These are phyloP conservation scores for Tachina lurida DNA, from an alignment of 2,888 invertebrate species.

Conservation along the genomic window DNA sequence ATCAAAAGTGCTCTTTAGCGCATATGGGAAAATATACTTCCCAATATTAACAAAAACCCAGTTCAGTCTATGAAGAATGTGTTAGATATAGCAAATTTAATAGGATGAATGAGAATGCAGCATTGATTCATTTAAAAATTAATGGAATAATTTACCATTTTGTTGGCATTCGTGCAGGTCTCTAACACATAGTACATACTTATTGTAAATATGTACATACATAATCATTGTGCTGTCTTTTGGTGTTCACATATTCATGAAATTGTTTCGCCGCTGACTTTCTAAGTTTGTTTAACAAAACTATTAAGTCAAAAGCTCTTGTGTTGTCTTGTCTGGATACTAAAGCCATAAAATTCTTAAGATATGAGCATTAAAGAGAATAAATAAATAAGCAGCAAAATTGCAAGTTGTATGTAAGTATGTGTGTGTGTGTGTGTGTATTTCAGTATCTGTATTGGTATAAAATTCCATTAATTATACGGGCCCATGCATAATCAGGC, in stretches of 20 bases:
- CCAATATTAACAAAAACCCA: no score
- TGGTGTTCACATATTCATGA: slow-evolving; percentile 36
- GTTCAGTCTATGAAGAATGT: no score
- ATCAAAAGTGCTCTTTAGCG: no score
- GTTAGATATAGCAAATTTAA: no score
- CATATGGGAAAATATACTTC: no score
- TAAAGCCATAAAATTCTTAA: slow-evolving; percentile 50
- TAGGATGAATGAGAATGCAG: no score
- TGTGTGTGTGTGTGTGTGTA: background rate
- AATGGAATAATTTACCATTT: no score
- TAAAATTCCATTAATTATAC: background rate
- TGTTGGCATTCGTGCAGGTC: no score
- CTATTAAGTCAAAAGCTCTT: slow-evolving; percentile 66
- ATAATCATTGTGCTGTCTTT: background rate
- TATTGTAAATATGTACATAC: background rate
- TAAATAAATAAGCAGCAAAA: slow-evolving; percentile 25
- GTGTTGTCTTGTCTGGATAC: slow-evolving; percentile 56
- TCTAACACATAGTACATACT: no score
- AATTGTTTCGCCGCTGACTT: slow-evolving; percentile 35
- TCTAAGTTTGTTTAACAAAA: slow-evolving; percentile 44
- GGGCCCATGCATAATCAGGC: background rate
- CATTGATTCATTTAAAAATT: no score
- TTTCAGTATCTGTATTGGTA: no score
- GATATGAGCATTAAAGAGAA: slow-evolving; percentile 42
- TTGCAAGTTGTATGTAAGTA: background rate